Evolutionary conservation across 1,140 invertebrate genomes (phyloP).

Genomic region (Apis laboriosa): DNA sequence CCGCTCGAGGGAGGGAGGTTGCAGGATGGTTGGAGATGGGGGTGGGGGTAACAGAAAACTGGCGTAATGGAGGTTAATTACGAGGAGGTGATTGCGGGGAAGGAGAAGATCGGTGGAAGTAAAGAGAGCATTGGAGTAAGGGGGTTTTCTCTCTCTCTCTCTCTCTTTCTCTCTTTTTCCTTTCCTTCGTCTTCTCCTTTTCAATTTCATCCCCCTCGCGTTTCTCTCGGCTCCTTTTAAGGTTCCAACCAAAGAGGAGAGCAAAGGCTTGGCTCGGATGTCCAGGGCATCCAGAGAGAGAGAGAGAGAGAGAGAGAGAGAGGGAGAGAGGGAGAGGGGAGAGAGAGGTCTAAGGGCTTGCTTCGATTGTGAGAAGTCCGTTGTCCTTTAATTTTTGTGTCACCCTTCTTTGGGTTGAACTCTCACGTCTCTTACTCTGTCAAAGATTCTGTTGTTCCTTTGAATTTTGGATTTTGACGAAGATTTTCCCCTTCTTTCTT

Average conservation of each 20-base stretch:
- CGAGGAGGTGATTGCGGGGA: conserved; percentile 60
- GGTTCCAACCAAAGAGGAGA: conserved; percentile 34
- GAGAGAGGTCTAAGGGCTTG: conserved; percentile 44
- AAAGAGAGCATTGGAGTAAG: conserved; percentile 50
- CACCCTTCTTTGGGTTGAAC: not conserved
- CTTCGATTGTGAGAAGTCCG: conserved; percentile 73
- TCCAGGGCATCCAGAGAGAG: conserved; percentile 63
- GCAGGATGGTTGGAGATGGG: not conserved
- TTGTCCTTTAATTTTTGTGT: conserved; percentile 64
- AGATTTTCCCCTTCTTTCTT: too few relatives aligned
- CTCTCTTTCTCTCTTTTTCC: not conserved
- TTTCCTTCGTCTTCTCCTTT: not conserved
- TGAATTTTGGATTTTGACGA: too few relatives aligned
- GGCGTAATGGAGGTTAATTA: conserved; percentile 75
- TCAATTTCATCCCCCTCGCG: conserved; percentile 28
- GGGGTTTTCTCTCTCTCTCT: not conserved
- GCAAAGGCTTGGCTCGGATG: conserved; percentile 62
- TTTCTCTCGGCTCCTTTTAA: conserved; percentile 35
- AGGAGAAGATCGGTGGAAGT: conserved; percentile 41
- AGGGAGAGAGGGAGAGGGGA: too few relatives aligned
- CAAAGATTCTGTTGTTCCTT: too few relatives aligned
- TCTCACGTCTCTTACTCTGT: not conserved
- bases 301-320: conserved; percentile 2
- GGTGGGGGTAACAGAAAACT: conserved; percentile 62
- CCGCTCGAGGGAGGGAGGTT: not conserved